A percentile compares a stretch with the other conserved stretches of the same genome.
These are phyloP conservation scores for Hippopotamus amphibius DNA, from an alignment of 2,113 vertebrate genomes.

Conservation along the genomic window DNA sequence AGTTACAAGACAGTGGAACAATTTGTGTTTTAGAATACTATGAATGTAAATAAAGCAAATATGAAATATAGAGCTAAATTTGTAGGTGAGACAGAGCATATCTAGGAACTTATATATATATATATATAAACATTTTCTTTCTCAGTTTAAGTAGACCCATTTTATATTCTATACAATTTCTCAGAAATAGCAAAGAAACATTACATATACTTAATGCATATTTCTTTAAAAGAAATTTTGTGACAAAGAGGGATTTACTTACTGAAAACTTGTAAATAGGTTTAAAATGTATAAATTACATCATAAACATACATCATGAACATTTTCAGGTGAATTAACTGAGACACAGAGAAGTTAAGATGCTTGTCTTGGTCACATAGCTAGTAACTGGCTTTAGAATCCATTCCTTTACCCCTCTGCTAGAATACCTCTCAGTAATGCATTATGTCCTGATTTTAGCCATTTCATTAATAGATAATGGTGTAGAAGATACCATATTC, in stretches of 20 bases:
- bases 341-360: not conserved
- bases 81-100: not conserved
- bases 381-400: conserved; percentile 14
- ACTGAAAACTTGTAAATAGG: not conserved
- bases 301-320: conserved; percentile 13
- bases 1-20: not conserved
- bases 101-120: not conserved
- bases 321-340: conserved; percentile 28
- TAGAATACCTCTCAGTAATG: not conserved
- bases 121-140: not conserved
- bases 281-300: not conserved
- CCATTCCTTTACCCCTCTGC: not conserved
- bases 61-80: conserved; percentile 26
- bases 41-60: not conserved
- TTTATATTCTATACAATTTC: conserved; percentile 16
- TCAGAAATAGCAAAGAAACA: conserved; percentile 46
- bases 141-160: not conserved
- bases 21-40: not conserved
- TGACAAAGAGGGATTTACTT: not conserved
- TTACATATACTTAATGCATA: not conserved
- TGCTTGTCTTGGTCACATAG: not conserved
- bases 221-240: conserved; percentile 41
- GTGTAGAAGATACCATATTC: not conserved
- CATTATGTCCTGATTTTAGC: not conserved
- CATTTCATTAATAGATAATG: conserved; percentile 6